These are phyloP conservation scores for Centroberyx gerrardi DNA, from an alignment of 2,797 vertebrate genomes.

Conservation along the genomic window DNA sequence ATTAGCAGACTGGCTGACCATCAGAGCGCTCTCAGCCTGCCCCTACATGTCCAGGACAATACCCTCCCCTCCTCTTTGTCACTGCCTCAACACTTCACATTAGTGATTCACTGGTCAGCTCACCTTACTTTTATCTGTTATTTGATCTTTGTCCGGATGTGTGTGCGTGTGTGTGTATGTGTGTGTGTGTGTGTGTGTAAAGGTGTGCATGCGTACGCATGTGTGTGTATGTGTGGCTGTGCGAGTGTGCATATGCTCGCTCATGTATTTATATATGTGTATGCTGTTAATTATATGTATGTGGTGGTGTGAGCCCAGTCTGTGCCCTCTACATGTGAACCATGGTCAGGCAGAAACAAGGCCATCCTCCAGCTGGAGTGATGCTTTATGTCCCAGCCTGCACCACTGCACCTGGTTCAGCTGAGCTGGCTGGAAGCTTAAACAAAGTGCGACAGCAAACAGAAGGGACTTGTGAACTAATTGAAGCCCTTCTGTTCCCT, in stretches of 20 bases:
- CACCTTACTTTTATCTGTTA: slow-evolving; percentile 51
- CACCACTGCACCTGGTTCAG: slow-evolving; percentile 68
- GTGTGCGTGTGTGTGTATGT: slow-evolving; percentile 7
- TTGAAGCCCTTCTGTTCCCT: slow-evolving; percentile 58
- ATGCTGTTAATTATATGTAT: slow-evolving; percentile 17
- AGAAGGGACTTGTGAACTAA: slow-evolving; percentile 58
- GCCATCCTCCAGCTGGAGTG: slow-evolving; percentile 25
- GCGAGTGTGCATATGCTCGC: background rate
- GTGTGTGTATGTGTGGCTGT: slow-evolving; percentile 1
- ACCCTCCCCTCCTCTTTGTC: slow-evolving; percentile 43
- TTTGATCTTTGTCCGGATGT: slow-evolving; percentile 50
- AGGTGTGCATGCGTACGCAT: background rate
- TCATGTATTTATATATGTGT: background rate
- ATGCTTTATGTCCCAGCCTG: slow-evolving; percentile 46
- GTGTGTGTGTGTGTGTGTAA: slow-evolving; percentile 12
- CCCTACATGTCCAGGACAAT: slow-evolving; percentile 66
- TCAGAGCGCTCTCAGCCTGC: slow-evolving; percentile 61
- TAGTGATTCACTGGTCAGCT: slow-evolving; percentile 47
- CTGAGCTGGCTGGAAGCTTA: slow-evolving; percentile 54
- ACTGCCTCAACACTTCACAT: slow-evolving; percentile 66
- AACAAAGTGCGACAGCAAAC: slow-evolving; percentile 64
- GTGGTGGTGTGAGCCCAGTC: slow-evolving; percentile 22
- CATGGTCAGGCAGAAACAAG: slow-evolving; percentile 29
- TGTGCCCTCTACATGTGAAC: slow-evolving; percentile 38
- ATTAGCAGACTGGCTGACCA: slow-evolving; percentile 72